phyloP scores from a whole-genome alignment of 2,888 invertebrate genomes.

The Eristalis arbustorum region DNA sequence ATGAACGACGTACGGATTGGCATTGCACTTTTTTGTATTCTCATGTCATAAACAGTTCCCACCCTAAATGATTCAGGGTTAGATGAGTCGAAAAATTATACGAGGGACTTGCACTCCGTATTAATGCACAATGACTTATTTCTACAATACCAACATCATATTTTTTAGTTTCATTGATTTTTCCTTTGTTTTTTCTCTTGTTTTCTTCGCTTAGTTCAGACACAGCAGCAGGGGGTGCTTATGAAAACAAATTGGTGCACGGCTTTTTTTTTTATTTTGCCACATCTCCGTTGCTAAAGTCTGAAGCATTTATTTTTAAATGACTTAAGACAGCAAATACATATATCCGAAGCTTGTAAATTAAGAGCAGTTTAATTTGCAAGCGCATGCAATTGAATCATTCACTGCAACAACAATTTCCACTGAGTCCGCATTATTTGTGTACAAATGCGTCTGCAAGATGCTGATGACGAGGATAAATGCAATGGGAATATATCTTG shows the following conservation, averaged over 20 bases:
- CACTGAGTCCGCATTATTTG: neutral
- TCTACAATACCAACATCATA: constrained; percentile 5
- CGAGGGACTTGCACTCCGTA: constrained; percentile 4
- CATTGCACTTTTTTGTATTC: constrained; percentile 62
- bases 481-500: neutral
- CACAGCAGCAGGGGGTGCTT: constrained; percentile 1
- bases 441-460: neutral
- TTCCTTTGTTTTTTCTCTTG: neutral
- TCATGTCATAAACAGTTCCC: constrained; percentile 9
- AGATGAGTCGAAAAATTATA: constrained; percentile 48
- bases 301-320: neutral
- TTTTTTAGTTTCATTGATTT: constrained; percentile 19
- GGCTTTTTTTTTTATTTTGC: neutral
- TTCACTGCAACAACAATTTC: neutral
- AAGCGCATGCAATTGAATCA: constrained; percentile 34
- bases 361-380: constrained; percentile 34
- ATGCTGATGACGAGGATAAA: neutral
- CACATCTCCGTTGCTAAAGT: neutral
- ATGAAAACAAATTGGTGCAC: constrained; percentile 35
- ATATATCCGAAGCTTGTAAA: neutral
- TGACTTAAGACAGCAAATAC: neutral
- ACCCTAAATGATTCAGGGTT: constrained; percentile 52
- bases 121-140: constrained; percentile 14
- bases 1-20: constrained; percentile 35
- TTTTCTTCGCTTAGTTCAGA: neutral